A percentile compares a stretch with the other conserved stretches of the same genome.
phyloP scores from a whole-genome alignment of 1,140 invertebrate genomes.

The Zeugodacus cucurbitae region DNA sequence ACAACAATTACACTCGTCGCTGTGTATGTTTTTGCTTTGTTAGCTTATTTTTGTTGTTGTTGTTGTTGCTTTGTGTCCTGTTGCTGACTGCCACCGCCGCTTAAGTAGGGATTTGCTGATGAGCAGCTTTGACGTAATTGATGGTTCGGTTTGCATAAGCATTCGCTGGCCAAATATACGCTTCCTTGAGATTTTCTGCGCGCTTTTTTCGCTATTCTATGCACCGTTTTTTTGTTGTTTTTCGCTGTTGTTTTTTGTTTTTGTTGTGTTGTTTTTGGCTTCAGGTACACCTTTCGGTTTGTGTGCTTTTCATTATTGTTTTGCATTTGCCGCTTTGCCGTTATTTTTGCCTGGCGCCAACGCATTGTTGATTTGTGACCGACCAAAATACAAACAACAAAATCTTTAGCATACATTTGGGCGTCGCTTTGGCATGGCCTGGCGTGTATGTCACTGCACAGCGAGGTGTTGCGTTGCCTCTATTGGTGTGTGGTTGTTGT shows the following conservation, averaged over 20 bases:
- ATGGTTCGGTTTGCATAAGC: constrained; percentile 18
- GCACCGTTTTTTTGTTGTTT: no score
- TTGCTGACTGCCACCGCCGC: background rate
- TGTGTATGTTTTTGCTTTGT: background rate
- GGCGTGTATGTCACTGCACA: no score
- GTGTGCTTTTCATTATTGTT: constrained; percentile 9
- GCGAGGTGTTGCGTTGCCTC: background rate
- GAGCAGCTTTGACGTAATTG: constrained; percentile 16
- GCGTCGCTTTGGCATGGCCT: background rate
- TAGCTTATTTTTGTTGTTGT: background rate
- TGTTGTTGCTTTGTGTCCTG: background rate
- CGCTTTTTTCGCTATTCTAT: background rate
- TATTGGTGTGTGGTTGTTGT: background rate
- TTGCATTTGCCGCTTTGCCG: background rate
- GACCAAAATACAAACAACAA: background rate
- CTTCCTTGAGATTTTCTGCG: background rate
- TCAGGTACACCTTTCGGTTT: background rate
- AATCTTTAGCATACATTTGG: constrained; percentile 15
- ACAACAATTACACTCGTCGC: background rate
- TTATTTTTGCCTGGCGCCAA: background rate
- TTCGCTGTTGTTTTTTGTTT: background rate
- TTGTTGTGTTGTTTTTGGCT: background rate
- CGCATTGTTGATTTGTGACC: background rate
- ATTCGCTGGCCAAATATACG: background rate
- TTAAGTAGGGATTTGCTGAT: constrained; percentile 29